phyloP scores from a whole-genome alignment of 2,888 invertebrate genomes.

The Diarsia dahlii region DNA sequence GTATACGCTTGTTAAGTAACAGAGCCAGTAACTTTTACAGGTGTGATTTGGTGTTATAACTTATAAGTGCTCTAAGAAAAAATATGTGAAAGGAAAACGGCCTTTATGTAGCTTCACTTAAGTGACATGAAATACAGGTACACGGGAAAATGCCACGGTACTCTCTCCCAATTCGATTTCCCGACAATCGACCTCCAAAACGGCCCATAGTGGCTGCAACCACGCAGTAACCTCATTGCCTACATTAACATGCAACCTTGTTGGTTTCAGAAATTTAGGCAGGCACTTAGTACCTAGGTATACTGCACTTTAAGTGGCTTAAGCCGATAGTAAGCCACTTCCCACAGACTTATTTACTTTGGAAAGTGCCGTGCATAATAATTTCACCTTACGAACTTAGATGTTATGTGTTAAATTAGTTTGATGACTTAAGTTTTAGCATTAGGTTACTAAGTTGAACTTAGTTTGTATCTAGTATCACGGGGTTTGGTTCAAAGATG shows the following conservation, averaged over 20 bases:
- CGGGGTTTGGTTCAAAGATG: background rate
- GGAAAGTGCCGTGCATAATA: constrained; percentile 44
- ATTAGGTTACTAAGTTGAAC: constrained; percentile 6
- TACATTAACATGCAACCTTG: constrained; percentile 31
- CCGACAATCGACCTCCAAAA: background rate
- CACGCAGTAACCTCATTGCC: constrained; percentile 34
- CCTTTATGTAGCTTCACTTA: background rate
- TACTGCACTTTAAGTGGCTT: constrained; percentile 15
- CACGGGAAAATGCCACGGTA: constrained; percentile 10
- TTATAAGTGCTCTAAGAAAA: background rate
- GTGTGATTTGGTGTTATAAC: background rate
- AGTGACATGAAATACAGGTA: background rate
- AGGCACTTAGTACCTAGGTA: constrained; percentile 3
- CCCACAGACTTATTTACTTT: constrained; percentile 29
- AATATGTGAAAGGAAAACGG: background rate
- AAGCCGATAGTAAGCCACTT: constrained; percentile 33
- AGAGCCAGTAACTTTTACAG: constrained; percentile 1
- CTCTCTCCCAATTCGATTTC: constrained; percentile 11
- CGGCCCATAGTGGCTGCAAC: constrained; percentile 24
- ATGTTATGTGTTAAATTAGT: constrained; percentile 28
- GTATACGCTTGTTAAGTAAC: constrained; percentile 24
- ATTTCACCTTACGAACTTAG: constrained; percentile 51
- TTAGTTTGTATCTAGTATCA: background rate
- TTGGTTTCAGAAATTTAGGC: constrained; percentile 25
- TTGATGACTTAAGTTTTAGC: constrained; percentile 38